Base-by-base conservation (phyloP, 2,888 invertebrate genomes). In the Apamea epomidion region DNA sequence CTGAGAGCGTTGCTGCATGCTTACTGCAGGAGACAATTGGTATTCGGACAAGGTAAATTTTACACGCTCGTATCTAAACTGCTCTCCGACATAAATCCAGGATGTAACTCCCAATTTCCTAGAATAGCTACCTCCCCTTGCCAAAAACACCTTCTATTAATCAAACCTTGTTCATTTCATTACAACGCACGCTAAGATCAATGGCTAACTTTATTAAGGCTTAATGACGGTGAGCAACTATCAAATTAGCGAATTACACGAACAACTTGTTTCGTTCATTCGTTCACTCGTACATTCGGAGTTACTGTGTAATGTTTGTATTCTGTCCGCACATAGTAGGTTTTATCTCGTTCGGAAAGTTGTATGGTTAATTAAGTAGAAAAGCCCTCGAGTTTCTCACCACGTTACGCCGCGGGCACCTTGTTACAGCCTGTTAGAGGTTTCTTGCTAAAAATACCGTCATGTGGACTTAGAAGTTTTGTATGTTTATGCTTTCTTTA, bases 311-410 rank as follows among this genome's bases (percentile, higher is more conserved):
- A 92, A 92, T 90, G 92, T 93, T 91, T 91, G 92, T 92, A 91
- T 93, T 92, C 91, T 92, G 91, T 89, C 85, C 89, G 91, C 88
- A 89, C 89, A 90, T 89, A 86, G 91, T 88, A 88, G 93, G 93
- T 93, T 94, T 93, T 94, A 94, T 94, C 93, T 92, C 86, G 87
- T 88, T 88, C 88, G 83, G 81, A 91, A 94, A 95, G 93, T 95
- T 95, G 91, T 93, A 91, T 91, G 93, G 93, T 94, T 96, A 95
- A 96, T 95, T 96, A 95, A 93, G 91, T 92, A 90, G 92, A 92
- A 93, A 94, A 94, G 90, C 89, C 90, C 91, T 93, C 92, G 92
- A 94, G 94, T 92, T 95, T 93, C 94, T 87, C 91, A 92, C 91
- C 94, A 93, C 94, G 95, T 93, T 91, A 91, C 91, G 95, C 95